These are phyloP conservation scores for Ischnus inquisitorius DNA, from an alignment of 2,888 invertebrate genomes.

Conservation along the genomic window DNA sequence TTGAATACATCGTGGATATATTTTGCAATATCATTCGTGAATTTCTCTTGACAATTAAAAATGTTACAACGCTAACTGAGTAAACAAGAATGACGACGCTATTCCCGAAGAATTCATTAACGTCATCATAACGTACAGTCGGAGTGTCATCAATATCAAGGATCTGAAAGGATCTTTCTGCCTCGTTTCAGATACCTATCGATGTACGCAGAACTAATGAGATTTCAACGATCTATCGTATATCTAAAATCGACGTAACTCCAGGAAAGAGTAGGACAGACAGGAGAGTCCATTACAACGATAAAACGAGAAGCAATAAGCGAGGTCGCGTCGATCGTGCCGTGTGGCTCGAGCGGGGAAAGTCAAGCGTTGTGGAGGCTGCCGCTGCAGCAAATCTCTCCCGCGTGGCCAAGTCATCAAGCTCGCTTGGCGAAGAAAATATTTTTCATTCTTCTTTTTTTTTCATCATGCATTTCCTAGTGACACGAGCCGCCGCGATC, in stretches of 20 bases:
- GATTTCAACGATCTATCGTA: slow-evolving; percentile 26
- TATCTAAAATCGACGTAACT: slow-evolving; percentile 21
- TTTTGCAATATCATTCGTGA: too few species aligned
- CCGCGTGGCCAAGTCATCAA: neutral
- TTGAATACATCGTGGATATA: too few species aligned
- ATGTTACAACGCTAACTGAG: slow-evolving; percentile 16
- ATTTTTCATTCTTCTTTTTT: slow-evolving; percentile 1
- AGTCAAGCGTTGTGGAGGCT: slow-evolving; percentile 12
- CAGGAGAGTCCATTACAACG: slow-evolving; percentile 11
- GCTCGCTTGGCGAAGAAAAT: neutral
- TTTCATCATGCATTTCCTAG: slow-evolving; percentile 37
- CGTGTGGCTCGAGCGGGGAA: slow-evolving; percentile 21
- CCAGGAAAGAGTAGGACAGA: neutral
- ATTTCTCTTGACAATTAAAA: neutral
- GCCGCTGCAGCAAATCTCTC: slow-evolving; percentile 8
- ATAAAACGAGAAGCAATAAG: slow-evolving; percentile 20
- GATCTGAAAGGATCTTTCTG: slow-evolving; percentile 25
- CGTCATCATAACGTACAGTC: neutral
- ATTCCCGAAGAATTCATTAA: neutral
- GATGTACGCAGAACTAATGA: slow-evolving; percentile 14
- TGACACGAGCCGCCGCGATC: slow-evolving; percentile 40
- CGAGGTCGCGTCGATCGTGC: slow-evolving; percentile 54
- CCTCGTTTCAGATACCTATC: neutral
- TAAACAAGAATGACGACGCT: slow-evolving; percentile 3
- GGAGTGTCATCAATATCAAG: slow-evolving; percentile 23